Evolutionary conservation across 2,888 invertebrate species (phyloP), one percentile per base, ranked within the genome.

Genomic region (Capitulum mitella): DNA sequence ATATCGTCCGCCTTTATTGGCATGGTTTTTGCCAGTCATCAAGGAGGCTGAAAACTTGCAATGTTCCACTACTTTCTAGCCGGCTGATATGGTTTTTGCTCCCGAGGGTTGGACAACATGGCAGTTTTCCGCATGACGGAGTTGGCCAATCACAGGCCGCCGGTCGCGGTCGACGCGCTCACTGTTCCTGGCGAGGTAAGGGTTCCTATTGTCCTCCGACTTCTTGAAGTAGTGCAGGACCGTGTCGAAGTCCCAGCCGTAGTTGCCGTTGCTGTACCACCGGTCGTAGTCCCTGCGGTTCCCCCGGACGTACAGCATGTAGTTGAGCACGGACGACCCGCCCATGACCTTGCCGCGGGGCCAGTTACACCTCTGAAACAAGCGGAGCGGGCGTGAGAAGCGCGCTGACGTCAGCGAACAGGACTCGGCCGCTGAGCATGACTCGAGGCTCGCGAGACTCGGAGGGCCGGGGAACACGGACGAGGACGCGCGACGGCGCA

Each of bases 241-340:
- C 81, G 93, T 92, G 78, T 93, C 90, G 85, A 89, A 94, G 0
- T 92, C 90, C 97, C 97, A 97, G 3, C 96, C 96, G 0, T 90
- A 89, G 85, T 95, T 95, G 0, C 96, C 96, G 48, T 92, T 87
- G 0, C 89, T 88, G 58, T 92, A 93, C 97, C 97, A 97, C 78
- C 92, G 89, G 85, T 96, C 93, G 84, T 90, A 97, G 85, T 97
- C 96, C 0, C 92, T 87, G 79, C 90, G 89, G 85, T 95, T 95
- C 0, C 97, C 97, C 81, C 97, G 88, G 6, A 95, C 87, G 84
- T 97, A 97, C 0, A 95, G 87, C 96, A 97, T 96, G 85, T 94
- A 94, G 86, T 97, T 97, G 0, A 96, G 88, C 0, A 95, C 94
- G 54, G 93, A 93, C 26, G 92, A 92, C 0, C 97, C 97, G 0